Base-by-base conservation (phyloP, 2,797 vertebrate genomes). In the Delichon dasypus region DNA sequence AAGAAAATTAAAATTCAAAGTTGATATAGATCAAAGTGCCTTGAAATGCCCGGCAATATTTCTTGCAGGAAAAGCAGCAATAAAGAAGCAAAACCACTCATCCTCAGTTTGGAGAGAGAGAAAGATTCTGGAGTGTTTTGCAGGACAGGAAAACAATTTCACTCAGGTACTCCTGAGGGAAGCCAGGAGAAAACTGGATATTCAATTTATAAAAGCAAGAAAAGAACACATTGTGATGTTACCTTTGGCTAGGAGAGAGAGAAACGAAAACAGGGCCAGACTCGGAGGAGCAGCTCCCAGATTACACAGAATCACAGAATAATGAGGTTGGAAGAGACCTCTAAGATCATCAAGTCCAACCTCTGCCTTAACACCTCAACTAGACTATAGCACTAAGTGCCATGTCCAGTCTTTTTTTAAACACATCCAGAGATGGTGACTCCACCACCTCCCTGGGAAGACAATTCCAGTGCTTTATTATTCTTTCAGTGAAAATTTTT, bases 121-220 rank as follows among this genome's bases (percentile, higher is more conserved):
- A 80, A 57, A 88, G 62, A 51, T 91, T 68, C 91, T 67, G 36
- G 55, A 70, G 67, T 27, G 19, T 62, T 92, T 85, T 54, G 51
- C 90, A 90, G 90, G 94, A 85, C 74, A 53, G 60, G 48, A 85
- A 93, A 94, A 94, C 67, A 73, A 92, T 89, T 94, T 87, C 55
- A 23, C 57, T 89, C 29, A 10, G 47, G 34, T 32, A 29, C 42
- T 93, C 94, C 90, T 85, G 77, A 73, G 92, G 94, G 84, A 57
- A 88, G 50, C n/a, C 55, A 9, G 85, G 80, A 89, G 71, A 15
- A 74, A 71, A 13, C 1, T 25, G 18, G 71, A 25, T 58, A 79
- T 75, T 62, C 80, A 74, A 68, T 77, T 93, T 92, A 34, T 45
- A 82, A 84, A 73, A 77, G 55, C 25, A 32, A 85, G 64, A 29